Base-by-base conservation (phyloP, 1,140 invertebrate genomes). In the Drosophila pseudoobscura region DNA sequence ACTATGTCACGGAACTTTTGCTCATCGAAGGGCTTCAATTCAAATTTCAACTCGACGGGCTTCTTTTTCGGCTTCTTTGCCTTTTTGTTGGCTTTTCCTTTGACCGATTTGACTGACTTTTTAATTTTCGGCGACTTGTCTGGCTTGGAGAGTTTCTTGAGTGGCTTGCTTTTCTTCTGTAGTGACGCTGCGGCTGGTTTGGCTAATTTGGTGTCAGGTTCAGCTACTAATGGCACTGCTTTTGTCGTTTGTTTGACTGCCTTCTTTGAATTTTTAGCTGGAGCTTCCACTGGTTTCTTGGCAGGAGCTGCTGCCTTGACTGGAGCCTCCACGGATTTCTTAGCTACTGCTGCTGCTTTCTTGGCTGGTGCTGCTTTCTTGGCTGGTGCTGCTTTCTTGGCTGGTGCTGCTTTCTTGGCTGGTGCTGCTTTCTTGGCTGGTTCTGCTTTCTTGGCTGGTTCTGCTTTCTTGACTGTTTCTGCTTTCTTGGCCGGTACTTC, bases 1-100 rank as follows among this genome's bases (percentile, higher is more conserved):
- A 91, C 68, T 45, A 90, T 91, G 6, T 72, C 53, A 26, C 75
- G 44, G 44, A 90, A 91, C 46, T 70, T 65, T 20, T 85, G 71
- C n/a, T 90, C 88, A 55, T 90, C 73, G 13, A 91, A 89, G 7
- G 75, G 45, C 46, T 83, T 78, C 1, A 89, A 11, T 50, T 89
- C 73, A 35, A 64, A 75, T 7, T 70, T 51, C 24, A 88, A 22
- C 22, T 71, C 64, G 6, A 71, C 24, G 6, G 50, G 39, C 15
- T 58, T 58, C 39, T 60, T 77, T 8, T 31, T 31, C 0, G 8
- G 49, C 26, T 39, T 39, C 54, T 68, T 65, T 24, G 43, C 13
- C 31, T 35, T 35, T 8, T 35, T 35, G 31, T 39, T 8, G 9
- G 20, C 15, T 43, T 65, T 75, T 5, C 24, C 24, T 45, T 79